Evolutionary conservation across 1,140 invertebrate species (phyloP).

Genomic region (Triops longicaudatus): DNA sequence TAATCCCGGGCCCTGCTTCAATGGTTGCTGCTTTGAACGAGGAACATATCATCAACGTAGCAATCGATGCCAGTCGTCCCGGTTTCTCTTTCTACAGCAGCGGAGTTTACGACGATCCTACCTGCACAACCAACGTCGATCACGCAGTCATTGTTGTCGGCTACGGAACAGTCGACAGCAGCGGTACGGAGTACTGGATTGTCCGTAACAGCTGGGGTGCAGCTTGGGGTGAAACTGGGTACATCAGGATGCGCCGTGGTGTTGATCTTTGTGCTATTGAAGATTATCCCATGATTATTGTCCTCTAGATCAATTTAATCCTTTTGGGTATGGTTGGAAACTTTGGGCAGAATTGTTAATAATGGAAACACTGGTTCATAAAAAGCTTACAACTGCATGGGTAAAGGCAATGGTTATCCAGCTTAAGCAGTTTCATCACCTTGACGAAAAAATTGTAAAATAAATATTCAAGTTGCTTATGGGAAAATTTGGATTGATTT

Average conservation of each 20-base stretch:
- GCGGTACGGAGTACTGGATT: slow-evolving; percentile 45
- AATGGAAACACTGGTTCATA: no score
- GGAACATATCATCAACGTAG: slow-evolving; percentile 47
- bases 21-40: slow-evolving; percentile 44
- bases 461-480: no score
- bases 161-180: slow-evolving; percentile 37
- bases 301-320: no score
- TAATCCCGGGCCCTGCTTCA: background rate
- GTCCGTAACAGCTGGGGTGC: slow-evolving; percentile 46
- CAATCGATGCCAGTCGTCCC: slow-evolving; percentile 41
- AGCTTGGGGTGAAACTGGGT: slow-evolving; percentile 48
- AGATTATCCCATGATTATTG: background rate
- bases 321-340: no score
- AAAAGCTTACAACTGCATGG: no score
- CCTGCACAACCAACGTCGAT: slow-evolving; percentile 35
- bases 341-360: no score
- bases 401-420: no score
- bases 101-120: slow-evolving; percentile 6
- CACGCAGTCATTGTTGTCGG: slow-evolving; percentile 48
- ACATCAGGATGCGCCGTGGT: slow-evolving; percentile 45
- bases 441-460: no score
- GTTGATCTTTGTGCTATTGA: slow-evolving; percentile 38
- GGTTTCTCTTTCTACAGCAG: slow-evolving; percentile 23
- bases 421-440: no score
- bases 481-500: no score